These are phyloP conservation scores for Hydropsyche tenuis DNA, from an alignment of 1,140 invertebrate genomes.

Conservation along the genomic window DNA sequence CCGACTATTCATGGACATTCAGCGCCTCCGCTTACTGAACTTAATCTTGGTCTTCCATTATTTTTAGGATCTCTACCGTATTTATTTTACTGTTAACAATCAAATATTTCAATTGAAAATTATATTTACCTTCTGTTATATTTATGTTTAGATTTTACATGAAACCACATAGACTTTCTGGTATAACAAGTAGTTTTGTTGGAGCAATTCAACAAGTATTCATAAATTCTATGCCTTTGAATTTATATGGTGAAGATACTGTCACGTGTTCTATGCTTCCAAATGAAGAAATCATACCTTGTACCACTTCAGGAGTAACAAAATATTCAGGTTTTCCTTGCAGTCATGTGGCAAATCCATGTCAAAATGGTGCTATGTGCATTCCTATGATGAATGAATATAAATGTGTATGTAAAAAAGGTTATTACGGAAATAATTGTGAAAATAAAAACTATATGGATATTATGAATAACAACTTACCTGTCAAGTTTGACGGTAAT, in stretches of 20 bases:
- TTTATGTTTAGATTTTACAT: slow-evolving; percentile 66
- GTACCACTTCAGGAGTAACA: slow-evolving; percentile 59
- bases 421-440: slow-evolving; percentile 61
- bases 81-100: slow-evolving; percentile 10
- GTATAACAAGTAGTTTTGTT: slow-evolving; percentile 76
- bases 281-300: slow-evolving; percentile 59
- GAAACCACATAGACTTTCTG: slow-evolving; percentile 75
- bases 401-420: slow-evolving; percentile 60
- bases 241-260: slow-evolving; percentile 56
- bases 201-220: slow-evolving; percentile 86
- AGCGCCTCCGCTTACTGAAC: slow-evolving; percentile 77
- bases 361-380: slow-evolving; percentile 73
- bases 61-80: slow-evolving; percentile 85
- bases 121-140: slow-evolving; percentile 6
- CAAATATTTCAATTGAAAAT: slow-evolving; percentile 16
- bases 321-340: slow-evolving; percentile 60
- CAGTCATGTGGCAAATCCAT: slow-evolving; percentile 60
- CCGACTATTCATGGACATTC: slow-evolving; percentile 72
- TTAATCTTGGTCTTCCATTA: slow-evolving; percentile 83
- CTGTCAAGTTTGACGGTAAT: slow-evolving; percentile 61
- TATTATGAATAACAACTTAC: slow-evolving; percentile 59
- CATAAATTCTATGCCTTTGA: slow-evolving; percentile 74
- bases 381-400: slow-evolving; percentile 65
- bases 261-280: slow-evolving; percentile 58
- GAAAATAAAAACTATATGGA: slow-evolving; percentile 58